A percentile compares a stretch with the other conserved stretches of the same genome.
Evolutionary conservation across 1,140 invertebrate genomes (phyloP).

Genomic region (Nylanderia fulva): DNA sequence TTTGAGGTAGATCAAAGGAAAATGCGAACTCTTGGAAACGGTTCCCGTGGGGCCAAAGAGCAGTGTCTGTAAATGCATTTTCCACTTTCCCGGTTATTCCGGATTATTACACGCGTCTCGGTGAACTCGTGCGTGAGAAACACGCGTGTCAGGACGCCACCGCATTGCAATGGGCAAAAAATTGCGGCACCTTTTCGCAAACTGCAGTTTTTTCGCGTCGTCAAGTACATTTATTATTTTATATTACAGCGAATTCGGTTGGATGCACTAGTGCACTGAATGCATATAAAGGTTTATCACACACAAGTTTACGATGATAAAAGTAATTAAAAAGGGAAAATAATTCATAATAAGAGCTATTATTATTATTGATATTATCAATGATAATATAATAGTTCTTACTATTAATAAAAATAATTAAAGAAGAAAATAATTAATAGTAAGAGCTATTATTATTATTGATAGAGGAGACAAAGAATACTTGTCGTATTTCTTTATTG

Average conservation of each 20-base stretch:
- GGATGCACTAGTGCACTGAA: too few relatives aligned
- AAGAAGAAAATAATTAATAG: too few relatives aligned
- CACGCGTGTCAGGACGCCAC: not conserved
- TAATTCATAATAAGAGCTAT: too few relatives aligned
- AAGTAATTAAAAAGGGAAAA: too few relatives aligned
- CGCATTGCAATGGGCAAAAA: conserved; percentile 10
- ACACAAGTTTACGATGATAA: too few relatives aligned
- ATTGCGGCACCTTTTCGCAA: not conserved
- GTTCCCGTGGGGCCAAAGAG: conserved; percentile 58
- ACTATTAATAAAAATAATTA: too few relatives aligned
- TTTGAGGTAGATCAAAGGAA: conserved; percentile 64
- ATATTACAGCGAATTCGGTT: too few relatives aligned
- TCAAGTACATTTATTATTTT: conserved; percentile 2
- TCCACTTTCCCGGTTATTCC: conserved; percentile 58
- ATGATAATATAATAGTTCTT: too few relatives aligned
- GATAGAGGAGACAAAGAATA: conserved; percentile 32
- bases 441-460: too few relatives aligned
- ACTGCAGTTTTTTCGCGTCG: not conserved
- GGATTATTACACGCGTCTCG: conserved; percentile 51
- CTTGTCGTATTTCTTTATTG: conserved; percentile 55
- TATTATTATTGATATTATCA: too few relatives aligned
- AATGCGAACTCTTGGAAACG: conserved; percentile 63
- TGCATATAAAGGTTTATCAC: too few relatives aligned
- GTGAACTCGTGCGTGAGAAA: conserved; percentile 54
- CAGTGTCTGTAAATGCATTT: conserved; percentile 62